phyloP scores from a whole-genome alignment of 2,797 vertebrate species.

The Allobates femoralis region DNA sequence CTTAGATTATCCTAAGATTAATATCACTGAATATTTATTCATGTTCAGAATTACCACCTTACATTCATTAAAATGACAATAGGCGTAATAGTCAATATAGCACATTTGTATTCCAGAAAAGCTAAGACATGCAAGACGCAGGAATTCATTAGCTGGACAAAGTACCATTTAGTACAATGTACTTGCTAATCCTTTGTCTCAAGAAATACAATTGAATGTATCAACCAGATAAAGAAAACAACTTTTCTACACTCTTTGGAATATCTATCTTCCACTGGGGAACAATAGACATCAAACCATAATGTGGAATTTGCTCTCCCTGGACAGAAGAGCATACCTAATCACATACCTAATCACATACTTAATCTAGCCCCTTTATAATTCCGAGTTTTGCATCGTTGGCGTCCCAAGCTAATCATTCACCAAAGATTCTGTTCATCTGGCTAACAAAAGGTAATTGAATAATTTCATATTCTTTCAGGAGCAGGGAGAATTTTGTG shows the following conservation, averaged over 20 bases:
- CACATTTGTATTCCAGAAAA: not conserved
- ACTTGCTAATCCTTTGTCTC: conserved; percentile 26
- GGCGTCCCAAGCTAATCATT: conserved; percentile 38
- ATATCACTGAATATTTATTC: not conserved
- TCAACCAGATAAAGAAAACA: conserved; percentile 21
- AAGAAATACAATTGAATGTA: conserved; percentile 26
- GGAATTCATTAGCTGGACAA: conserved; percentile 25
- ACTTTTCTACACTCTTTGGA: conserved; percentile 6
- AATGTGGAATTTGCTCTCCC: not conserved
- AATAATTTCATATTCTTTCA: conserved; percentile 57
- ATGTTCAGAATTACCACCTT: not conserved
- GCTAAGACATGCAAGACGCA: not conserved
- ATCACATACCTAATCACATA: conserved; percentile 31
- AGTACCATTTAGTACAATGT: conserved; percentile 19
- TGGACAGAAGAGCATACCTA: conserved; percentile 29
- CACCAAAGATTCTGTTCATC: conserved; percentile 25
- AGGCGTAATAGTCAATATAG: not conserved
- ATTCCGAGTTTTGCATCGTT: not conserved
- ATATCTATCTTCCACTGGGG: conserved; percentile 19
- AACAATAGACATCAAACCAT: conserved; percentile 22
- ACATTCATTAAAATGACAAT: not conserved
- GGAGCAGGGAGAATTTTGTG: conserved; percentile 57
- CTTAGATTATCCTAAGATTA: not conserved
- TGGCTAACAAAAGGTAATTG: conserved; percentile 25
- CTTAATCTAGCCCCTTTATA: conserved; percentile 15